Base-by-base conservation (phyloP, 2,888 invertebrate species). In the Doris montereyensis region DNA sequence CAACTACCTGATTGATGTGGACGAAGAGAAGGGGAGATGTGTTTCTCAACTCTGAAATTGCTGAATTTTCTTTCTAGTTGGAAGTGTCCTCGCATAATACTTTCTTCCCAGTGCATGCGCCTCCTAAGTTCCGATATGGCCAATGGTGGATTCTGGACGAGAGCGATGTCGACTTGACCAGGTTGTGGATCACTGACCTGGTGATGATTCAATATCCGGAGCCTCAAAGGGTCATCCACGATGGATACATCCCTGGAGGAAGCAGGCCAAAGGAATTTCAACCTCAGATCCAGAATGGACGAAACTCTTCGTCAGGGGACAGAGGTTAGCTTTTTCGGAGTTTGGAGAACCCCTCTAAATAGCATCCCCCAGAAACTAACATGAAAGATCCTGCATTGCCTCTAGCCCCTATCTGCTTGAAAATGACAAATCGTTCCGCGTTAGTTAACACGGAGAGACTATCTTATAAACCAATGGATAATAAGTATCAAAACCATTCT, bases 21-120 rank as follows among this genome's bases (percentile, higher is more conserved):
- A 78, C n/a, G 82, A 86, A 21, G 87, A 87, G 77, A 77, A 71
- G n/a, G n/a, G n/a, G 81, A 77, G 13, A 65, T 88, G 32, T 87
- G 87, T 71, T 70, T 76, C 10, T 52, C 82, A 4, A 85, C 80
- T 28, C 82, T 82, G 8, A n/a, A 81, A 8, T 77, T 85, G 57
- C 68, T 84, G n/a, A 60, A 79, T n/a, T 80, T 79, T 57, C 78
- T 86, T 5, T 32, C 79, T 8, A 76, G 70, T 8, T 87, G 87
- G 87, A 73, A 26, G 24, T 87, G 87, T 77, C 52, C 70, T 10
- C n/a, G 62, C 26, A 52, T 77, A n/a, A 34, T 81, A 21, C 68
- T 76, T 24, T 83, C 85, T 73, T 83, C 81, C 68, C 72, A 81
- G 41, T 86, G 85, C 67, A 81, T 84, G 24, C 73, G 74, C 62